Base-by-base conservation (phyloP, 2,113 vertebrate species). In the Sinocyclocheilus grahami region DNA sequence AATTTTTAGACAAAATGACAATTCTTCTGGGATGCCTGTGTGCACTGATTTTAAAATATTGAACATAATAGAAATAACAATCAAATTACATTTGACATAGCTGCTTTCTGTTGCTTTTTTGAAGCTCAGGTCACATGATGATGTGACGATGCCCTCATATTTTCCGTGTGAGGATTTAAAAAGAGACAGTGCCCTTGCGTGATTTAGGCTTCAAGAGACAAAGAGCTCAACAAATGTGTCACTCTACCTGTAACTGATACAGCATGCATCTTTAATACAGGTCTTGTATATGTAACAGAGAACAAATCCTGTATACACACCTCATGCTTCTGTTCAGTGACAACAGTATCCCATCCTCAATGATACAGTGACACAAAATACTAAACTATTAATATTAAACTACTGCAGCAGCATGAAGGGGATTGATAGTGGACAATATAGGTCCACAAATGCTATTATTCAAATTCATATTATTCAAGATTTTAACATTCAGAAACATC, bases 261-360 rank as follows among this genome's bases (percentile, higher is more conserved):
- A 63, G 22, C 80, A 83, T 87, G 24, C 42, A 83, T 87, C 48
- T 87, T 86, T 87, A 65, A 87, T 65, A 24, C 24, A 27, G 80
- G 80, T 67, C 58, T 67, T 87, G 71, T 83, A 30, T 63, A 24
- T 60, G 74, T 76, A 77, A 67, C 74, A 69, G 86, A 77, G 37
- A 83, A 83, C 86, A 69, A 83, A 83, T 86, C 86, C 22, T 86
- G 60, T 83, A 65, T 86, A 83, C 86, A 83, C 79, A 82, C 79
- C 71, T 83, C 55, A 33, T 82, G 69, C 78, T n/a, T 58, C 30
- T 69, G 39, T 27, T 74, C 69, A 82, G n/a, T 76, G 27, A 75
- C 71, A 82, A 81, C 51, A 37, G 1, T 65, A 46, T 60, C 82
- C 46, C 48, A 8, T 58, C 67, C 67, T 74, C 16, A 58, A 42